Evolutionary conservation across 1,140 invertebrate genomes (phyloP), one percentile per base, ranked within the genome.

Genomic region (Nephila pilipes): DNA sequence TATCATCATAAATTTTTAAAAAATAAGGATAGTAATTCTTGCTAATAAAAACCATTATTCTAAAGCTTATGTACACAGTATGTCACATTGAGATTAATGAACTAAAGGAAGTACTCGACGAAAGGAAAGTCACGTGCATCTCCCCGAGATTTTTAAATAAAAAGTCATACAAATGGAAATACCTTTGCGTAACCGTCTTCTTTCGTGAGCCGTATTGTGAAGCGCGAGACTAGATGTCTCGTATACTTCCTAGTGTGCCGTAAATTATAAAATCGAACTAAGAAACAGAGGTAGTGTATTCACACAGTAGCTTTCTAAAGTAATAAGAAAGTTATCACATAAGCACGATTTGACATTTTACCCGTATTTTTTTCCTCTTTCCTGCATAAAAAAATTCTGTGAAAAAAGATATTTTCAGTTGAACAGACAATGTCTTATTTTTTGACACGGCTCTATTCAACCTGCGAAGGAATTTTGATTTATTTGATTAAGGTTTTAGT

Each of bases 401-500:
- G 14, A 55, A 79, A 46, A 81, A 91, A 91, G 8, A 63, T 14
- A 16, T 91, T 83, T 63, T 91, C n/a, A 91, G 54, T 36, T 38
- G 29, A 60, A 63, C 25, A 91, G n/a, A 91, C 89, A 91, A 91
- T 91, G 89, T 91, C 79, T 91, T 63, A 91, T 91, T 91, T 79
- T 91, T 83, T 54, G n/a, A 54, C 22, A 5, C 63, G 85, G 54
- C 32, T 58, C 55, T 63, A 58, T 60, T 83, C 18, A 32, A 58
- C 46, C 58, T 36, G 18, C 22, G 16, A 12, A 22, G 20, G 54
- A 14, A 54, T 32, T 80, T 32, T 81, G 69, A 63, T 83, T 91
- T 91, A 91, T 46, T n/a, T 63, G 32, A 58, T 12, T 5, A 83
- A 83, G n/a, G 38, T 38, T 88, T 69, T n/a, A 63, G 65, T 88